Percentiles rank a stretch among this genome's conserved stretches.
phyloP scores from a whole-genome alignment of 2,888 invertebrate genomes.

The Lissonota sp. region DNA sequence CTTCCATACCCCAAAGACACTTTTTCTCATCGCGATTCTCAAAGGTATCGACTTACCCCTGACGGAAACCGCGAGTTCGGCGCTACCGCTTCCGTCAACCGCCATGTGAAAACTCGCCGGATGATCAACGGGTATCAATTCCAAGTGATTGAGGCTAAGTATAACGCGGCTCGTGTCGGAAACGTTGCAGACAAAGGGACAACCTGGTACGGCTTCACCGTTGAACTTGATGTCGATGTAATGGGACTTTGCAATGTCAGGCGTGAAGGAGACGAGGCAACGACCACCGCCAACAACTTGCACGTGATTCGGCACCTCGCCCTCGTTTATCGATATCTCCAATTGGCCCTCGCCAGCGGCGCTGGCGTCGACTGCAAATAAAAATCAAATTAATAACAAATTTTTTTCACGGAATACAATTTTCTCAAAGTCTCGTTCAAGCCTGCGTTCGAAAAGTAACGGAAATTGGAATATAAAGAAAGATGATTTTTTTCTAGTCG shows the following conservation, averaged over 20 bases:
- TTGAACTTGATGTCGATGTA: conserved; percentile 98
- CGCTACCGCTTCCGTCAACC: conserved; percentile 89
- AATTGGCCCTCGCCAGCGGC: conserved; percentile 99
- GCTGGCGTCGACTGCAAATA: conserved; percentile 94
- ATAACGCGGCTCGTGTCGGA: conserved; percentile 92
- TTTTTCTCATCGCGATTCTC: not conserved
- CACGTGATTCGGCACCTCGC: conserved; percentile 99
- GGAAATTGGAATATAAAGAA: no score
- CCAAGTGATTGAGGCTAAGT: conserved; percentile 90
- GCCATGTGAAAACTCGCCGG: conserved; percentile 92
- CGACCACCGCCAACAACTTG: conserved; percentile 97
- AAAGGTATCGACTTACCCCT: conserved; percentile 84
- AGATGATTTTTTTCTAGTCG: no score
- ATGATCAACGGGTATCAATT: conserved; percentile 93
- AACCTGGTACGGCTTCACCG: conserved; percentile 95
- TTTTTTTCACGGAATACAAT: no score
- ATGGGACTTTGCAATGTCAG: conserved; percentile 95
- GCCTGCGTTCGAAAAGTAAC: no score
- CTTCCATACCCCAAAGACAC: not conserved
- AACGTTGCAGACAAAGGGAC: conserved; percentile 95
- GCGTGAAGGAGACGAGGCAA: conserved; percentile 97
- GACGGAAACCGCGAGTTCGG: conserved; percentile 95
- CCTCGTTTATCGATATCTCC: conserved; percentile 99
- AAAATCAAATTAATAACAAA: conserved; percentile 9
- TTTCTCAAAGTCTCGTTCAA: no score